Evolutionary conservation across 2,888 invertebrate species (phyloP).

Genomic region (Euproctis similis): DNA sequence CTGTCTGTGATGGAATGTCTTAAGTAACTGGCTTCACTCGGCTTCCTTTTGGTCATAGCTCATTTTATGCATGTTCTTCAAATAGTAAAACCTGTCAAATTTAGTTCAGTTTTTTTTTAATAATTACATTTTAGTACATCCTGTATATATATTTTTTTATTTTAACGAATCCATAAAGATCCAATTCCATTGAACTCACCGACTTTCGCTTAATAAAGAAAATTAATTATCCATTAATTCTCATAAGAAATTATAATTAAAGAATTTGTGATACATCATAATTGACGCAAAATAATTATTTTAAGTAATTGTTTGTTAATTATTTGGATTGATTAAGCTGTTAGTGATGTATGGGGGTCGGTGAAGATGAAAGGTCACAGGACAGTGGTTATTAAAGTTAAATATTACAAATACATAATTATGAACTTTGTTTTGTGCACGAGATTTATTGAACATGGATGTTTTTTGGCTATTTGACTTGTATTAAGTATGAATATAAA

Average conservation of each 20-base stretch:
- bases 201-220: conserved; percentile 49
- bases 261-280: conserved; percentile 40
- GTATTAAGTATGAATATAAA: too few relatives aligned
- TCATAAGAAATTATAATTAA: conserved; percentile 52
- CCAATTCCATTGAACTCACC: conserved; percentile 29
- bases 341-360: conserved; percentile 23
- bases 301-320: conserved; percentile 30
- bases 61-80: too few relatives aligned
- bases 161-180: conserved; percentile 8
- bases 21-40: too few relatives aligned
- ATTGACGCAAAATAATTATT: conserved; percentile 39
- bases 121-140: conserved; percentile 6
- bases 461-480: too few relatives aligned
- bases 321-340: conserved; percentile 48
- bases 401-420: too few relatives aligned
- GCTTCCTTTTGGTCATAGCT: too few relatives aligned
- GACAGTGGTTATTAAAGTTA: background rate
- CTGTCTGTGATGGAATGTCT: too few relatives aligned
- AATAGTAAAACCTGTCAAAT: too few relatives aligned
- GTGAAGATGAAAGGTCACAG: conserved; percentile 17
- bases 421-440: too few relatives aligned
- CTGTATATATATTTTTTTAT: conserved; percentile 3
- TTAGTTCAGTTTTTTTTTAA: too few relatives aligned
- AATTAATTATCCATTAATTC: conserved; percentile 33
- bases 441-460: too few relatives aligned